A percentile compares a stretch with the other conserved stretches of the same genome.
Conservation (phyloP, 2,113 vertebrate species). For the Okapia johnstoni region DNA sequence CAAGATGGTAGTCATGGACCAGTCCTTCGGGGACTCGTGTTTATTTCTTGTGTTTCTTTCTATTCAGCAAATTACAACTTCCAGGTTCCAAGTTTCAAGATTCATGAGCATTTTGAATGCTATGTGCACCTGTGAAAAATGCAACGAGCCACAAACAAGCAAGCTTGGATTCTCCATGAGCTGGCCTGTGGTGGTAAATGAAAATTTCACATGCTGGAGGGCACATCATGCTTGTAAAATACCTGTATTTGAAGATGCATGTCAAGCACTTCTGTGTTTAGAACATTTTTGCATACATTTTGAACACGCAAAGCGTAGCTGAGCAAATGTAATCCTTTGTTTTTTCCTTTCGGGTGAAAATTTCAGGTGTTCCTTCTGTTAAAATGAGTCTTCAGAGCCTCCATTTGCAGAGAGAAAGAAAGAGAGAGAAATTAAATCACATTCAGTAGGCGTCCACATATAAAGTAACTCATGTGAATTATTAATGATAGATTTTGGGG, state of each 20-base stretch:
- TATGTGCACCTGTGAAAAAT: background rate
- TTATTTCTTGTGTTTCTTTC: background rate
- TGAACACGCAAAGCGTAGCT: accelerated
- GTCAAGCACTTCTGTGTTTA: accelerated
- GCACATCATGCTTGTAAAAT: background rate
- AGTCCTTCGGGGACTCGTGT: background rate
- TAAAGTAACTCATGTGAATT: background rate
- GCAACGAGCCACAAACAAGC: accelerated
- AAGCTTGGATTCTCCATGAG: background rate
- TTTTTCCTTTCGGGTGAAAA: background rate
- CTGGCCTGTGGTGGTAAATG: no score
- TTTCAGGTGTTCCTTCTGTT: background rate
- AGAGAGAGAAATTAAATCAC: background rate
- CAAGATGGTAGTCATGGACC: accelerated
- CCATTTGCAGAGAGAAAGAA: background rate
- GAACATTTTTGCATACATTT: background rate
- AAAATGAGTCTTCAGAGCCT: background rate
- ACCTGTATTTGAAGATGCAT: accelerated
- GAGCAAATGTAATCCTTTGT: background rate
- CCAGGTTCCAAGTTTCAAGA: background rate
- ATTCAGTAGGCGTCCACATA: background rate
- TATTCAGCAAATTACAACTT: background rate
- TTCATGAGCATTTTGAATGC: accelerated
- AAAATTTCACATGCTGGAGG: background rate
- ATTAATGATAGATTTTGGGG: background rate